These are phyloP conservation scores for Spinus olivaceus DNA, from an alignment of 2,797 vertebrate species.

Conservation along the genomic window DNA sequence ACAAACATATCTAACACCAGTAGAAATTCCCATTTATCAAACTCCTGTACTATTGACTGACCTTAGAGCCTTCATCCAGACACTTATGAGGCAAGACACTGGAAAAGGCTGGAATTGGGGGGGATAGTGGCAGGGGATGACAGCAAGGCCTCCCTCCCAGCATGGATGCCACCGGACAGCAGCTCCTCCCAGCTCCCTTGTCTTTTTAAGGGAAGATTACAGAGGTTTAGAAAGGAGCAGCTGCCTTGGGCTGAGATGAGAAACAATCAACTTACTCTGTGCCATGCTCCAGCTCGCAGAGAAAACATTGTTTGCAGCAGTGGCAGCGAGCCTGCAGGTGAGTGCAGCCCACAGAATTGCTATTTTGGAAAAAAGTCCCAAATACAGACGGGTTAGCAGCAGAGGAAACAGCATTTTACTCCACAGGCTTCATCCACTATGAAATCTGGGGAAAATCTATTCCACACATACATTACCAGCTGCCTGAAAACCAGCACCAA, in stretches of 20 bases:
- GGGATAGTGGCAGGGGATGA: not conserved
- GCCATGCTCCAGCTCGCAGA: not conserved
- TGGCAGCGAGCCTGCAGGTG: not conserved
- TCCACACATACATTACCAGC: not conserved
- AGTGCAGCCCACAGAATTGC: not conserved
- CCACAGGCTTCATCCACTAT: not conserved
- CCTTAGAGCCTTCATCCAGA: not conserved
- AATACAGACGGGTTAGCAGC: not conserved
- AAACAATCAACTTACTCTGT: not conserved
- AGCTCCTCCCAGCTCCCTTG: not conserved
- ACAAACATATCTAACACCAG: not conserved
- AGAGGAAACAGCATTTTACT: not conserved
- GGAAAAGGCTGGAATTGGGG: not conserved
- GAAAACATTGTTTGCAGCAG: not conserved
- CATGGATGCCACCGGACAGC: not conserved
- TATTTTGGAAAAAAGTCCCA: not conserved
- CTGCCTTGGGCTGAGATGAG: not conserved
- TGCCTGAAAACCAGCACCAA: not conserved
- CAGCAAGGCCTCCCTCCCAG: not conserved
- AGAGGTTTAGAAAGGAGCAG: not conserved
- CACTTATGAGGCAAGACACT: rapidly evolving
- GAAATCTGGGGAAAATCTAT: not conserved
- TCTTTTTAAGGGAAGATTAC: not conserved
- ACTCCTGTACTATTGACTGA: not conserved
- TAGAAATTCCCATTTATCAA: not conserved